These are phyloP conservation scores for Nephrotoma appendiculata DNA, from an alignment of 2,888 invertebrate species.

Conservation along the genomic window DNA sequence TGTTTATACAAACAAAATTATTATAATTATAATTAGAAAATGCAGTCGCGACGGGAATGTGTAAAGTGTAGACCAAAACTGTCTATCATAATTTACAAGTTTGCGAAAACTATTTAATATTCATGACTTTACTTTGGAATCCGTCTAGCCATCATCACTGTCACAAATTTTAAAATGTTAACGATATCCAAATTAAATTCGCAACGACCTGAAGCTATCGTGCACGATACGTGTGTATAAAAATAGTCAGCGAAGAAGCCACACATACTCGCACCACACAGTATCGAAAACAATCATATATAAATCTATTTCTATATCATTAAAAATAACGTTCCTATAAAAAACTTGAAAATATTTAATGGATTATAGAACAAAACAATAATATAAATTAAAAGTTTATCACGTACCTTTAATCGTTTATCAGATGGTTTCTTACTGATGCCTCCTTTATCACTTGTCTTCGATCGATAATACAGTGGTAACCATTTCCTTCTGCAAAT, in stretches of 20 bases:
- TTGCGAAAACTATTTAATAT: background rate
- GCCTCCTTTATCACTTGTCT: slow-evolving; percentile 41
- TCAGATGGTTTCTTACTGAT: slow-evolving; percentile 71
- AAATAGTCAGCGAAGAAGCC: background rate
- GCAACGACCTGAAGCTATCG: background rate
- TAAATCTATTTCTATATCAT: background rate
- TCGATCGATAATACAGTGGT: slow-evolving; percentile 71
- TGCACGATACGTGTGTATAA: background rate
- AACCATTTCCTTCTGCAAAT: slow-evolving; percentile 73
- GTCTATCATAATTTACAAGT: background rate
- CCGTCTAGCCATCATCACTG: no score
- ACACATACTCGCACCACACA: background rate
- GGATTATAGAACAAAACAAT: background rate
- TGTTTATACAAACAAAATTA: no score
- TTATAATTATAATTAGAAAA: background rate
- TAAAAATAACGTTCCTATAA: background rate
- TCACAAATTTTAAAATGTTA: no score
- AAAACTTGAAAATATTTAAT: background rate
- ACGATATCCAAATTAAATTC: background rate
- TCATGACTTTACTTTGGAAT: background rate
- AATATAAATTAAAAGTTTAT: slow-evolving; percentile 7
- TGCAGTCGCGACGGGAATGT: background rate
- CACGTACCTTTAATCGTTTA: slow-evolving; percentile 64
- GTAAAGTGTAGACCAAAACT: background rate
- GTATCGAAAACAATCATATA: background rate